Conservation (phyloP, 1,140 invertebrate species). For the Geopemphigus sp. region DNA sequence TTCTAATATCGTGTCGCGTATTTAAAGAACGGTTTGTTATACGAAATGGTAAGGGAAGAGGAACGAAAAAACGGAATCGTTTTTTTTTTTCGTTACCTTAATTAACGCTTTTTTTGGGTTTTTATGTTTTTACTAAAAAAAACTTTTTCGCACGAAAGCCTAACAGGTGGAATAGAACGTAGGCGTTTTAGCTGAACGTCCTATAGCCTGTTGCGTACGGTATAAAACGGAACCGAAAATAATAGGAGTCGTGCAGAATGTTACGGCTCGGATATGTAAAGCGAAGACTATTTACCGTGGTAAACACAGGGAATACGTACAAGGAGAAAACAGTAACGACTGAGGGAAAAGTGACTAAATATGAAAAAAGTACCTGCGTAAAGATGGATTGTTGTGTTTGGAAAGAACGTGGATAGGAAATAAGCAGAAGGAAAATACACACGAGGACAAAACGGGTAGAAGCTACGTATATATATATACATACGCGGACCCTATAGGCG, state of each 20-base stretch:
- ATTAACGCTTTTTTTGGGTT: background rate
- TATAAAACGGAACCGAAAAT: background rate
- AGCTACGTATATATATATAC: background rate
- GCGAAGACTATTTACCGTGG: background rate
- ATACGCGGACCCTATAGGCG: too few species aligned
- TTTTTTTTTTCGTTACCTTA: background rate
- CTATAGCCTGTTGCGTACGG: background rate
- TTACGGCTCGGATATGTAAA: background rate
- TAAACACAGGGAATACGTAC: background rate
- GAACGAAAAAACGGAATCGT: background rate
- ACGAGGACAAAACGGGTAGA: background rate
- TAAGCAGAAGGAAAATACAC: background rate
- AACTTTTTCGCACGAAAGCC: background rate
- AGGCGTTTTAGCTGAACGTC: background rate
- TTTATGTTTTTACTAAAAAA: too few species aligned
- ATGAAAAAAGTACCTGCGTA: background rate
- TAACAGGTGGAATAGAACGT: conserved; percentile 13
- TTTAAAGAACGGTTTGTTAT: too few species aligned
- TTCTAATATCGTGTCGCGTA: too few species aligned
- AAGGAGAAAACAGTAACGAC: background rate
- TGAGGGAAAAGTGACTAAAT: background rate
- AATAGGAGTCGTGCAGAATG: background rate
- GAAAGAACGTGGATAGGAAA: background rate
- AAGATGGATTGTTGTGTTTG: background rate
- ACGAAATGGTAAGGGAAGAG: too few species aligned